Percentiles rank a stretch among this genome's conserved stretches.
Evolutionary conservation across 2,113 vertebrate species (phyloP).

Genomic region (Alaudala cheleensis): DNA sequence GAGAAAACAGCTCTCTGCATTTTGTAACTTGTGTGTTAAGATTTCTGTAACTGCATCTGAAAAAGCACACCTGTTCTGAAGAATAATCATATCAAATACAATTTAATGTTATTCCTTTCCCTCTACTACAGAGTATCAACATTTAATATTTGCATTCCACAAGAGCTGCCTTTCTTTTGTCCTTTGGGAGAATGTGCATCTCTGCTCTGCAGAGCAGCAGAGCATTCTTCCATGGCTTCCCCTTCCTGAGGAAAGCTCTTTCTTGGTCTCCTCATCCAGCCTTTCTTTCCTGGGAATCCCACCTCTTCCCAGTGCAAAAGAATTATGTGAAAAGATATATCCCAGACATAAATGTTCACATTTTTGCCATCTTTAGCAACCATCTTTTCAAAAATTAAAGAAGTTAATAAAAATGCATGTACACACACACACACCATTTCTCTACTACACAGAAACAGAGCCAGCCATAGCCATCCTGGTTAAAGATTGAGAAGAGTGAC

Average conservation of each 20-base stretch:
- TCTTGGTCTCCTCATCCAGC: not conserved
- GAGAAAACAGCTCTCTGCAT: not conserved
- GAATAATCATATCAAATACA: not conserved
- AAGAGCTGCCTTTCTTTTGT: not conserved
- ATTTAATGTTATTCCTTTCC: not conserved
- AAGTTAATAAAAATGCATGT: rapidly evolving
- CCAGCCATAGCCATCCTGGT: not conserved
- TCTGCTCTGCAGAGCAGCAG: not conserved
- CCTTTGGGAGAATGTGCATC: not conserved
- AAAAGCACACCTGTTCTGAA: not conserved
- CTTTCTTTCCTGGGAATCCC: not conserved
- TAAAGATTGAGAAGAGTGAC: not conserved
- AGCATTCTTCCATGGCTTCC: not conserved
- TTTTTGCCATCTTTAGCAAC: not conserved
- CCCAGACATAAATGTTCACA: not conserved
- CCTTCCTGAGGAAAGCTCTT: not conserved
- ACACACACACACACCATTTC: not conserved
- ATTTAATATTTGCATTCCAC: rapidly evolving
- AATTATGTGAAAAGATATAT: not conserved
- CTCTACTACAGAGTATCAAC: not conserved
- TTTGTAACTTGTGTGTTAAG: not conserved
- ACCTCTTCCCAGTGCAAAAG: not conserved
- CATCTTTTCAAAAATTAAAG: not conserved
- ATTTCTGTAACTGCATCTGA: not conserved
- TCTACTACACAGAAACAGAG: not conserved